Evolutionary conservation across 2,797 vertebrate genomes (phyloP).

Genomic region (Zalophus californianus): DNA sequence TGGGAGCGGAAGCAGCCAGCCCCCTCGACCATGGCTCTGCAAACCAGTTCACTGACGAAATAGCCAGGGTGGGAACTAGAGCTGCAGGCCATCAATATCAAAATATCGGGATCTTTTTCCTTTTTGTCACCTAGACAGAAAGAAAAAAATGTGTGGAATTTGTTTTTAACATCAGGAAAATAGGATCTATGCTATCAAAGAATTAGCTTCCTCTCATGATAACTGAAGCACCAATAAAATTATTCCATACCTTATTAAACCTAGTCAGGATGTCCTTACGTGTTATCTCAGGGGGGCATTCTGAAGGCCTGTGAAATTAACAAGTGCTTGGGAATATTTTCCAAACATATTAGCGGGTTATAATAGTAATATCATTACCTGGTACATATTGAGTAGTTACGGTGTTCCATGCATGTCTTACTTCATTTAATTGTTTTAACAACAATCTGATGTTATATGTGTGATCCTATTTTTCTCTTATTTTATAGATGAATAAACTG

Average conservation of each 20-base stretch:
- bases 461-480: background rate
- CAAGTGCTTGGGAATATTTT: conserved; percentile 21
- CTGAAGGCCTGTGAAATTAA: background rate
- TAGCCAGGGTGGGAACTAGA: background rate
- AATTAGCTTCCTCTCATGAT: background rate
- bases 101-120: background rate
- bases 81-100: background rate
- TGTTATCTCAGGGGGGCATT: background rate
- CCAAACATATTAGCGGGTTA: background rate
- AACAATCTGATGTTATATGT: background rate
- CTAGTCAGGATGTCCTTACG: background rate
- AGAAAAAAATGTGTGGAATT: background rate
- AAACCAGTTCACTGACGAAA: background rate
- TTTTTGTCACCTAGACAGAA: background rate
- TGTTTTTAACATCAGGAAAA: background rate
- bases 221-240: background rate
- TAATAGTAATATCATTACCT: background rate
- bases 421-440: background rate
- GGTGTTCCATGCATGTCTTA: background rate
- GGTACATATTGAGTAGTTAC: background rate
- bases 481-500: background rate
- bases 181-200: background rate
- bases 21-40: background rate
- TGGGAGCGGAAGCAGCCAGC: background rate
- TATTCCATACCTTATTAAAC: background rate